Evolutionary conservation across 2,797 vertebrate genomes (phyloP).

Genomic region (Onychomys torridus): DNA sequence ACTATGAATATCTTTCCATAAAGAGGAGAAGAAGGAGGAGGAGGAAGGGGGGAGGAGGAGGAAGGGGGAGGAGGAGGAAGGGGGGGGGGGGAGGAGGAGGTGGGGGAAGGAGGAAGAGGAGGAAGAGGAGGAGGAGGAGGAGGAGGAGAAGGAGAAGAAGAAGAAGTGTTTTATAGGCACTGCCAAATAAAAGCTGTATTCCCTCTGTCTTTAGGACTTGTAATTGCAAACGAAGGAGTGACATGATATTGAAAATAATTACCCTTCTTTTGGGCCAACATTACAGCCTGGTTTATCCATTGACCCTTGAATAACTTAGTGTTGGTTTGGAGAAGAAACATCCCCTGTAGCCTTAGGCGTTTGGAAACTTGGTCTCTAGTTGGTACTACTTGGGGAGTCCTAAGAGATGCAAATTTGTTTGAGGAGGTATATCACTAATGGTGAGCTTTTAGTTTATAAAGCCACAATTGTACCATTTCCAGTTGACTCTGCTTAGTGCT

Average conservation of each 20-base stretch:
- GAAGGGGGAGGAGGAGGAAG: no score
- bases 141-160: no score
- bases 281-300: background rate
- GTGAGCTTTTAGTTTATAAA: background rate
- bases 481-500: rapidly evolving
- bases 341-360: background rate
- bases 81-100: no score
- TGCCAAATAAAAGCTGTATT: background rate
- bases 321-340: background rate
- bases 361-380: background rate
- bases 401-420: background rate
- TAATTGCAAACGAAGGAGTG: constrained; percentile 2
- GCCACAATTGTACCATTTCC: no score
- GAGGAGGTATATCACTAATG: background rate
- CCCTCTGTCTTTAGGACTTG: background rate
- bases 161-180: background rate
- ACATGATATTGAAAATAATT: constrained; percentile 56
- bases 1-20: background rate
- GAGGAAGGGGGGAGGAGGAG: no score
- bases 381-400: background rate
- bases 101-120: no score
- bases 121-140: no score
- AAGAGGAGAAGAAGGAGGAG: background rate
- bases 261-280: background rate
- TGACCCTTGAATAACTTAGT: background rate